Evolutionary conservation across 2,888 invertebrate species (phyloP), one percentile per base, ranked within the genome.

Genomic region (Magallana nippona): DNA sequence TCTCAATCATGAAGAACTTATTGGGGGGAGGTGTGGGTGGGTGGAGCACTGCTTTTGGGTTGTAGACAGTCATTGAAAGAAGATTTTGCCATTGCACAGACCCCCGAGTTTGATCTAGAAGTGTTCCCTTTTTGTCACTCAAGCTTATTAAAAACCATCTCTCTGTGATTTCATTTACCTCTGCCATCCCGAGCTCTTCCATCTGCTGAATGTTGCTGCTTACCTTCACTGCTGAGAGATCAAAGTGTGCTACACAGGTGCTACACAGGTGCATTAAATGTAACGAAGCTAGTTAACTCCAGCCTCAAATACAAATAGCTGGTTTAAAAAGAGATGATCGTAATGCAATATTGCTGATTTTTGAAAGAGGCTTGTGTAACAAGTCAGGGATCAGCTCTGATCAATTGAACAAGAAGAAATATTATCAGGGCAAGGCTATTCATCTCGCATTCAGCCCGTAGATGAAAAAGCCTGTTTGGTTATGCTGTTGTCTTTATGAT

Each of bases 221-320:
- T 27, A 22, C 71, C 22, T 71, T 71, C 13, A 44, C 44, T 44
- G 44, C 44, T 27, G 32, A 17, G 32, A 71, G 71, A 71, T 71
- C 71, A 71, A 71, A 71, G 71, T 22, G 71, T 15, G 44, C 44
- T 27, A 32, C 71, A 71, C 71, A 71, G 71, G 71, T 71, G 71
- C 71, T 27, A 32, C 71, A 71, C 71, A 71, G 71, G 27, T 71
- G 71, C 71, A 71, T 71, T 17, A 13, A 32, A 71, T 71, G 71
- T 71, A 32, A 71, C 15, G 27, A 22, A 71, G 32, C 71, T 71
- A 71, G 32, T 71, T 71, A 17, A 15, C 27, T 13, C 32, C 19
- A 60, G n/a, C 60, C 60, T 19, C 10, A 60, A 60, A 60, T 60
- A 19, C 60, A 60, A 60, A 44, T 44, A 44, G 44, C 44, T 10